Conservation (phyloP, 2,113 vertebrate species). For the Bagarius yarrelli region DNA sequence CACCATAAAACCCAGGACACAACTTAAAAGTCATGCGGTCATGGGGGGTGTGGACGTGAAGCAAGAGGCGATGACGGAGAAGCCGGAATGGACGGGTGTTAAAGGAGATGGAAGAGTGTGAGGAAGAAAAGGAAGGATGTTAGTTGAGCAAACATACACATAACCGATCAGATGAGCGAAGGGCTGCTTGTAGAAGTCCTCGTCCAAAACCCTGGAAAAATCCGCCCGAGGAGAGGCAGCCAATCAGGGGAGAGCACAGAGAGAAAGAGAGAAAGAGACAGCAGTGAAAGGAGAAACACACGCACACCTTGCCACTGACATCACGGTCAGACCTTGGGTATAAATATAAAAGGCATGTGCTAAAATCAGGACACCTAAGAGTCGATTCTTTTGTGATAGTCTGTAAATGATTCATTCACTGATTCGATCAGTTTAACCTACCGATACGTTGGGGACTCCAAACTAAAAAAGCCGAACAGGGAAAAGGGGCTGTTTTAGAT, state of each 20-base stretch:
- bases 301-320: neutral
- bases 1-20: neutral
- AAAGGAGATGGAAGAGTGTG: slow-evolving; percentile 28
- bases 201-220: slow-evolving; percentile 93
- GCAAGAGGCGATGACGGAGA: slow-evolving; percentile 1
- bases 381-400: neutral
- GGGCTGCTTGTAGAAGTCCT: slow-evolving; percentile 99
- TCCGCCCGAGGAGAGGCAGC: slow-evolving; percentile 81
- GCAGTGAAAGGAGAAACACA: slow-evolving; percentile 74
- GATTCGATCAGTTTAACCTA: neutral
- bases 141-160: slow-evolving; percentile 99
- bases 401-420: neutral
- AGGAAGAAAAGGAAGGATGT: slow-evolving; percentile 73
- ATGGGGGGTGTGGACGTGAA: neutral
- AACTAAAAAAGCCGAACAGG: no score
- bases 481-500: no score
- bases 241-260: slow-evolving; percentile 78
- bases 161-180: slow-evolving; percentile 99
- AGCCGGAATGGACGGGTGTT: slow-evolving; percentile 3
- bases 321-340: neutral
- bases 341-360: neutral
- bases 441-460: no score
- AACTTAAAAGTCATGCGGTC: neutral
- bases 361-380: neutral
- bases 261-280: slow-evolving; percentile 71